These are phyloP conservation scores for Himalopsyche kuldschensis DNA, from an alignment of 2,888 invertebrate genomes.

Conservation along the genomic window DNA sequence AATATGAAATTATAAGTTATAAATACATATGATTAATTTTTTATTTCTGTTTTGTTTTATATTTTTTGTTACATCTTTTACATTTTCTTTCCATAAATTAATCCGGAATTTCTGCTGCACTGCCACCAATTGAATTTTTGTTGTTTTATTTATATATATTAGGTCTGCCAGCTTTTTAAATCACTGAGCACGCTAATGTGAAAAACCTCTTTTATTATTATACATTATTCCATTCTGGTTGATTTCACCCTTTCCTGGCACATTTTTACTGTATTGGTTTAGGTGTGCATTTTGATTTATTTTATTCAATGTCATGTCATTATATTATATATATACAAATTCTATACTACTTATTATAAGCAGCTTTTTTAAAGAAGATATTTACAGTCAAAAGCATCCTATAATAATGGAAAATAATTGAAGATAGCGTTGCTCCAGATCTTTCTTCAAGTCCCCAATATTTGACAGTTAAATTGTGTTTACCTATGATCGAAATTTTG, in stretches of 20 bases:
- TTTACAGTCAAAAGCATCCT: no score
- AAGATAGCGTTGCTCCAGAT: no score
- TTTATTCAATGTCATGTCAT: not conserved
- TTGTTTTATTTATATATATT: not conserved
- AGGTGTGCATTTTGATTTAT: not conserved
- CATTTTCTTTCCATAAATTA: not conserved
- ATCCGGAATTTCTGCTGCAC: not conserved
- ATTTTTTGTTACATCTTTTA: not conserved
- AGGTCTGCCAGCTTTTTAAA: not conserved
- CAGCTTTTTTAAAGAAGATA: no score
- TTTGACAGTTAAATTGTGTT: no score
- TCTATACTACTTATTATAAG: not conserved
- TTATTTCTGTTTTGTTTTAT: no score
- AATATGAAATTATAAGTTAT: no score
- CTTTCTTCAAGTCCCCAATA: no score
- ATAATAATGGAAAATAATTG: no score
- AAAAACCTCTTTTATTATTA: constrained; percentile 40
- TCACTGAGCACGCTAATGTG: constrained; percentile 50
- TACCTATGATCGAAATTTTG: no score
- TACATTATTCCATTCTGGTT: not conserved
- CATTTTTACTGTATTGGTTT: not conserved
- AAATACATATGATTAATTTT: no score
- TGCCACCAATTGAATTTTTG: not conserved
- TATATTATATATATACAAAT: not conserved
- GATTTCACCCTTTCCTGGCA: not conserved